Conservation (phyloP, 64 coral and sea anemone genomes). For the Astreopora myriophthalma region DNA sequence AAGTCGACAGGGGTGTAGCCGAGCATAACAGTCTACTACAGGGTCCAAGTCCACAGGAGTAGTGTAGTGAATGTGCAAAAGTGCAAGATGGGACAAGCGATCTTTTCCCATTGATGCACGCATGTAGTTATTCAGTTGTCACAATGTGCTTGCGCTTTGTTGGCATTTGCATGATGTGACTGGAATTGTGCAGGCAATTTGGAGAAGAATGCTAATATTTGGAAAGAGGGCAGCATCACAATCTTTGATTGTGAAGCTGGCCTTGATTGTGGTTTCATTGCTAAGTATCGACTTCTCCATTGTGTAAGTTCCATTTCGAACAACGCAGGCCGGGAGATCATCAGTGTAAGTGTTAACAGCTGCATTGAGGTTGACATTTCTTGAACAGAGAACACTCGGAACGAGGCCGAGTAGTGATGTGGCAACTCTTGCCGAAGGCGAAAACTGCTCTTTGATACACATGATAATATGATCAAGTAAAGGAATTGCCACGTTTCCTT, state of each 20-base stretch:
- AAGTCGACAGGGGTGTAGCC: background rate
- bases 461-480: constrained; percentile 25
- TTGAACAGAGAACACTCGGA: constrained; percentile 20
- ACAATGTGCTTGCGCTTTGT: constrained; percentile 1
- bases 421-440: constrained; percentile 19
- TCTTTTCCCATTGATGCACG: constrained; percentile 18
- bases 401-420: constrained; percentile 17
- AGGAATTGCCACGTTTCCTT: constrained; percentile 45
- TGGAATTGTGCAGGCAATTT: constrained; percentile 36
- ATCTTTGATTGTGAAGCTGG: constrained; percentile 33
- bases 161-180: constrained; percentile 41
- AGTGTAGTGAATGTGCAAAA: constrained; percentile 30
- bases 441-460: constrained; percentile 32
- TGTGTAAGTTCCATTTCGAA: constrained; percentile 32
- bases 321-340: constrained; percentile 34
- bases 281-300: constrained; percentile 11
- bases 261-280: background rate
- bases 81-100: constrained; percentile 45
- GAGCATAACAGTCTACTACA: background rate
- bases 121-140: constrained; percentile 16
- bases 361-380: constrained; percentile 33
- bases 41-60: background rate
- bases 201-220: constrained; percentile 24
- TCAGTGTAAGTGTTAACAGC: constrained; percentile 12
- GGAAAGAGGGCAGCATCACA: constrained; percentile 24